Percentiles rank a stretch among this genome's conserved stretches.
Conservation (phyloP, 2,797 vertebrate species). For the Danio choprae region DNA sequence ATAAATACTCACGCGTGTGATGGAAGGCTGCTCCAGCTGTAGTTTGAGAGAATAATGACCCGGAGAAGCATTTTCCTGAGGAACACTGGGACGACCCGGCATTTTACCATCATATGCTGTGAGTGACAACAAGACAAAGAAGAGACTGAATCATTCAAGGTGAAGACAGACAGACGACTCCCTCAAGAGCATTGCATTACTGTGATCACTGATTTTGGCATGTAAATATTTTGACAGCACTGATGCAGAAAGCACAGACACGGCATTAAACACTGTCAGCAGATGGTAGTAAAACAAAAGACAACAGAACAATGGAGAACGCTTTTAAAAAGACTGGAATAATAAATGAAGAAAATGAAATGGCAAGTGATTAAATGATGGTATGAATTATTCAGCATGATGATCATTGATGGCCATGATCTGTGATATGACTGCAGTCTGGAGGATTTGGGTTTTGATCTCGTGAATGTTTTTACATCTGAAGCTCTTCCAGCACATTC, state of each 20-base stretch:
- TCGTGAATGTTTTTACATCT: conserved; percentile 16
- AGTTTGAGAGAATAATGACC: conserved; percentile 80
- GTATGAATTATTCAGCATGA: conserved; percentile 10
- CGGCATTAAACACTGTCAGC: background rate
- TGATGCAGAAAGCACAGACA: background rate
- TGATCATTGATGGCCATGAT: background rate
- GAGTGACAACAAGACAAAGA: conserved; percentile 2
- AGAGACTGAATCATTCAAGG: conserved; percentile 17
- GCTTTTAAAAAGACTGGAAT: background rate
- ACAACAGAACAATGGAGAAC: background rate
- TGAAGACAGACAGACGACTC: conserved; percentile 36
- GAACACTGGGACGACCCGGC: conserved; percentile 65
- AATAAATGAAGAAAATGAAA: background rate
- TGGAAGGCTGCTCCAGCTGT: conserved; percentile 71
- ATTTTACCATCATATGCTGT: conserved; percentile 70
- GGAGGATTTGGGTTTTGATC: conserved; percentile 25
- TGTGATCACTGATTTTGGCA: background rate
- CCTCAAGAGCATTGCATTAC: background rate
- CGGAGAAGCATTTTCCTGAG: conserved; percentile 81
- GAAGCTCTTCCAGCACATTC: conserved; percentile 1
- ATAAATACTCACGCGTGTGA: conserved; percentile 78
- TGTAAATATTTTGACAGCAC: background rate
- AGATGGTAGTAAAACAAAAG: background rate
- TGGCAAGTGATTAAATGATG: conserved; percentile 2
- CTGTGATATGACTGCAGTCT: conserved; percentile 10